These are phyloP conservation scores for Bergia puertoricense DNA, from an alignment of 92 coral and sea anemone species.

Conservation along the genomic window DNA sequence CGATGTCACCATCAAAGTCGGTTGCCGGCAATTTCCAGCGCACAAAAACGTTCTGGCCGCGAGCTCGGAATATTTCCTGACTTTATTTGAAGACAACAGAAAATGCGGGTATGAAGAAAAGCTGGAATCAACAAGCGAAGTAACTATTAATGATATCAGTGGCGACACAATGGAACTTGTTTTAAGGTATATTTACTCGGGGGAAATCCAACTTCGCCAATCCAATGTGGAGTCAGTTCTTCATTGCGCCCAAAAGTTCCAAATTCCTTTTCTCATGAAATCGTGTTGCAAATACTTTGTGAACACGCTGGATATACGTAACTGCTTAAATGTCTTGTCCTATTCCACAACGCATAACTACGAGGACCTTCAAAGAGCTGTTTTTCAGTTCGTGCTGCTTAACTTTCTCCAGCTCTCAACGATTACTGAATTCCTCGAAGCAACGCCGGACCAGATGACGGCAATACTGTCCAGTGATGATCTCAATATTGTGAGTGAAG, in stretches of 20 bases:
- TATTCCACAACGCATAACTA: constrained; percentile 30
- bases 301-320: constrained; percentile 22
- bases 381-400: constrained; percentile 13
- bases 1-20: constrained; percentile 29
- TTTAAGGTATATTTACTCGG: constrained; percentile 30
- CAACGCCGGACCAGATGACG: background rate
- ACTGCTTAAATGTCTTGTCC: constrained; percentile 26
- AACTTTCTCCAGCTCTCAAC: constrained; percentile 23
- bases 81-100: constrained; percentile 21
- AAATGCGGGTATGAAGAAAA: constrained; percentile 36
- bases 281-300: constrained; percentile 35
- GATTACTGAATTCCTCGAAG: constrained; percentile 10
- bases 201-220: constrained; percentile 20
- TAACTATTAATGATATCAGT: background rate
- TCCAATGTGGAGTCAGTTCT: constrained; percentile 27
- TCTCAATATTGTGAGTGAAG: constrained; percentile 27
- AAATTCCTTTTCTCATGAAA: constrained; percentile 25
- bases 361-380: constrained; percentile 22
- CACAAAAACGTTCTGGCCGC: constrained; percentile 36
- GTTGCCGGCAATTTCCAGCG: background rate
- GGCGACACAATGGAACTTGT: constrained; percentile 11
- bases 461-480: constrained; percentile 22
- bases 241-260: constrained; percentile 19
- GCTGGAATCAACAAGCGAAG: constrained; percentile 8
- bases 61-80: constrained; percentile 19